phyloP scores from a whole-genome alignment of 1,140 invertebrate genomes.

The Heliconius eleuchia region DNA sequence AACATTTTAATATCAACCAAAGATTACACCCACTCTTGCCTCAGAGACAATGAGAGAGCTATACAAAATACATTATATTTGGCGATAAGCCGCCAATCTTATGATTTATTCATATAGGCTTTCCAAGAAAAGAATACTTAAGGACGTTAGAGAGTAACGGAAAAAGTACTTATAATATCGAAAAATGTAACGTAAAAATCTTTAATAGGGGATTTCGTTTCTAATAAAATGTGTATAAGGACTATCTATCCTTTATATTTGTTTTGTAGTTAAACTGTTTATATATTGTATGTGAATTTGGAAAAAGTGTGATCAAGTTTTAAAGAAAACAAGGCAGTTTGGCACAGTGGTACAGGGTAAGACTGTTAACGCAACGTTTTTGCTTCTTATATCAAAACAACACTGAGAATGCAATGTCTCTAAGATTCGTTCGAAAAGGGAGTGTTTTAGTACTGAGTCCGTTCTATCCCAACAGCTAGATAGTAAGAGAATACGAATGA shows the following conservation, averaged over 20 bases:
- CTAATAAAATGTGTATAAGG: not conserved
- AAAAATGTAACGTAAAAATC: not conserved
- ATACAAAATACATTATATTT: slow-evolving; percentile 9
- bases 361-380: not conserved
- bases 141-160: not conserved
- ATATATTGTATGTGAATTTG: not conserved
- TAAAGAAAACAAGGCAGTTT: too few species aligned
- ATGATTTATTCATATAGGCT: slow-evolving; percentile 15
- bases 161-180: slow-evolving; percentile 5
- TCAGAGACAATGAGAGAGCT: slow-evolving; percentile 10
- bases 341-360: too few species aligned
- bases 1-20: not conserved
- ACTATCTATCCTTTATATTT: not conserved
- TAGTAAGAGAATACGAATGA: too few species aligned
- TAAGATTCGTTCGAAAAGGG: too few species aligned
- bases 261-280: not conserved
- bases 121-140: slow-evolving; percentile 3
- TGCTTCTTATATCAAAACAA: too few species aligned
- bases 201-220: not conserved
- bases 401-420: too few species aligned
- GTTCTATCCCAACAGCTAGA: too few species aligned
- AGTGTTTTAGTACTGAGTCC: too few species aligned
- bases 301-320: not conserved
- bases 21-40: not conserved
- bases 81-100: slow-evolving; percentile 13